phyloP scores from a whole-genome alignment of 2,113 vertebrate genomes.

The Zosterops pallidus region DNA sequence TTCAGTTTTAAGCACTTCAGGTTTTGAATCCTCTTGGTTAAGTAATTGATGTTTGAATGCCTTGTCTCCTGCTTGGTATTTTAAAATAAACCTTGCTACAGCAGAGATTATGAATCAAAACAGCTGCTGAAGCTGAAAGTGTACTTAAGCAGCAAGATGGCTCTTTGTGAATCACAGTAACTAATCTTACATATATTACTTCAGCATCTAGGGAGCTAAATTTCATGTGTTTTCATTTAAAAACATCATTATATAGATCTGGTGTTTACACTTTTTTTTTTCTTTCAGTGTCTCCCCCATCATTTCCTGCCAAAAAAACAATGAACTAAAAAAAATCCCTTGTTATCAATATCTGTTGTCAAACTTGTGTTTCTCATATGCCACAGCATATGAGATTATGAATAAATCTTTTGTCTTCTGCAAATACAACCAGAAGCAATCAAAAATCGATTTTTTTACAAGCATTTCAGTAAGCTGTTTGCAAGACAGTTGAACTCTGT shows the following conservation, averaged over 20 bases:
- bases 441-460: constrained; percentile 10
- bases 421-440: background rate
- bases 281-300: background rate
- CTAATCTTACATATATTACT: background rate
- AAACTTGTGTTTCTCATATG: constrained; percentile 33
- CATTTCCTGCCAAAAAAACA: background rate
- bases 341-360: constrained; percentile 13
- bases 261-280: background rate
- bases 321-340: background rate
- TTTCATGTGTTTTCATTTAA: background rate
- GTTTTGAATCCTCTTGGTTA: constrained; percentile 54
- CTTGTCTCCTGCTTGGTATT: constrained; percentile 51
- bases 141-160: constrained; percentile 3
- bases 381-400: background rate
- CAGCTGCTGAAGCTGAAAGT: constrained; percentile 15
- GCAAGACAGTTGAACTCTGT: background rate
- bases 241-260: constrained; percentile 10
- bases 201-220: background rate
- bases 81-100: constrained; percentile 64
- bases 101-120: constrained; percentile 53
- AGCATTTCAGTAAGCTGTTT: background rate
- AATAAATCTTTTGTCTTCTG: constrained; percentile 44
- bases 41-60: constrained; percentile 60
- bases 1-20: constrained; percentile 55
- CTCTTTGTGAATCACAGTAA: constrained; percentile 8